phyloP scores from a whole-genome alignment of 2,888 invertebrate species.

The Ophion obscuratus region DNA sequence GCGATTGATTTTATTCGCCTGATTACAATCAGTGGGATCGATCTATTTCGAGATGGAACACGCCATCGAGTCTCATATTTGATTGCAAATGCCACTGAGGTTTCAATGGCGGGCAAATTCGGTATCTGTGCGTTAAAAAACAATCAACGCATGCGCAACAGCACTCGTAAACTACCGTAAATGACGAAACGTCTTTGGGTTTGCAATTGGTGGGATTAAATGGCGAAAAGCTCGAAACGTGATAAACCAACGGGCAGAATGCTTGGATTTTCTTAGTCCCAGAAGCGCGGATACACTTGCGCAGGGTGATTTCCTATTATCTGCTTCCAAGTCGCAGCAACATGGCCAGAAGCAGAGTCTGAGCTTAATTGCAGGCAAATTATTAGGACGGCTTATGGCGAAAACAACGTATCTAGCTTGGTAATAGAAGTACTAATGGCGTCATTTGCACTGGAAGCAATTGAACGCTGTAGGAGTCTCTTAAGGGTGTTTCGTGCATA shows the following conservation, averaged over 20 bases:
- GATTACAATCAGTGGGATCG: neutral
- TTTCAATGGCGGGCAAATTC: neutral
- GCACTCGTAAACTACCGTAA: neutral
- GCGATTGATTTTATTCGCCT: neutral
- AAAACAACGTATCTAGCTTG: neutral
- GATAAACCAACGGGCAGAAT: neutral
- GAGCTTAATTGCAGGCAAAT: neutral
- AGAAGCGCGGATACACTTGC: neutral
- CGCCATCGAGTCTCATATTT: neutral
- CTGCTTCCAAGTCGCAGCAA: neutral
- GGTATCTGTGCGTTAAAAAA: neutral
- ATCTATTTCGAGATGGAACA: neutral
- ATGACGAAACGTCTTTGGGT: neutral
- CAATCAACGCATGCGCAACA: neutral
- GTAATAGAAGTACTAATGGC: neutral
- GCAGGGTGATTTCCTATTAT: neutral
- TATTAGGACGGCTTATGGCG: neutral
- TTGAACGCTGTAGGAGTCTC: neutral
- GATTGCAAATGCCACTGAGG: neutral
- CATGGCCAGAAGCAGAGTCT: neutral
- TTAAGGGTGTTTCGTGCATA: neutral
- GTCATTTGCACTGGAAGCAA: neutral
- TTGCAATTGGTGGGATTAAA: neutral
- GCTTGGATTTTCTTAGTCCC: neutral
- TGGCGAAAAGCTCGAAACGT: neutral